Conservation (phyloP, 2,113 vertebrate species). For the Megalops atlanticus region DNA sequence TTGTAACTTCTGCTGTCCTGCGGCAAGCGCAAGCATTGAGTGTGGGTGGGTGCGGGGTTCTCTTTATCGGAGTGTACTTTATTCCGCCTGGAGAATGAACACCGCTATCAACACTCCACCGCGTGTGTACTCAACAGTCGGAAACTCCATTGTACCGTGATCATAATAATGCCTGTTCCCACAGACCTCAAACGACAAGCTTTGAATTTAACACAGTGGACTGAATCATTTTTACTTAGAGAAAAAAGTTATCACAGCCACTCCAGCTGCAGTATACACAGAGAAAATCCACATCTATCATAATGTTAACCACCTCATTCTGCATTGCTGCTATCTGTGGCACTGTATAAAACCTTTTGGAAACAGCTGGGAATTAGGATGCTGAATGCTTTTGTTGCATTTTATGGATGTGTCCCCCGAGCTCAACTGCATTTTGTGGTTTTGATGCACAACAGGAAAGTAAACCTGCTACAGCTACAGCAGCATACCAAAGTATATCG, state of each 20-base stretch:
- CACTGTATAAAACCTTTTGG: background rate
- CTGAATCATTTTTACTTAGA: background rate
- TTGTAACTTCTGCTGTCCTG: background rate
- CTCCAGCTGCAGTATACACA: background rate
- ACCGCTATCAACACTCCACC: background rate
- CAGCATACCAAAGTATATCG: background rate
- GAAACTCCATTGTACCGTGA: background rate
- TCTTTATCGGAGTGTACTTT: background rate
- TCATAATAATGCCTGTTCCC: background rate
- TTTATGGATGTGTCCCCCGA: too few relatives aligned
- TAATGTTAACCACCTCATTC: background rate
- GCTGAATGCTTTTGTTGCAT: too few relatives aligned
- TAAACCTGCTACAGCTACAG: background rate
- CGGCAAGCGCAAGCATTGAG: background rate
- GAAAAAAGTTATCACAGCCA: background rate
- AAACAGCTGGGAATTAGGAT: background rate
- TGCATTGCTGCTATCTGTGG: background rate
- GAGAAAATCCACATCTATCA: background rate
- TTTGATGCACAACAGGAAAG: background rate
- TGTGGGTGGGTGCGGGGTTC: too few relatives aligned
- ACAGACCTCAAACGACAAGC: background rate
- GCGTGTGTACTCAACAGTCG: background rate
- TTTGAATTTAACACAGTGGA: background rate
- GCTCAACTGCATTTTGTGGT: too few relatives aligned
- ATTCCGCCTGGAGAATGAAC: background rate